Conservation (phyloP, 2,797 vertebrate species). For the Pseudotriccus pelzelni region DNA sequence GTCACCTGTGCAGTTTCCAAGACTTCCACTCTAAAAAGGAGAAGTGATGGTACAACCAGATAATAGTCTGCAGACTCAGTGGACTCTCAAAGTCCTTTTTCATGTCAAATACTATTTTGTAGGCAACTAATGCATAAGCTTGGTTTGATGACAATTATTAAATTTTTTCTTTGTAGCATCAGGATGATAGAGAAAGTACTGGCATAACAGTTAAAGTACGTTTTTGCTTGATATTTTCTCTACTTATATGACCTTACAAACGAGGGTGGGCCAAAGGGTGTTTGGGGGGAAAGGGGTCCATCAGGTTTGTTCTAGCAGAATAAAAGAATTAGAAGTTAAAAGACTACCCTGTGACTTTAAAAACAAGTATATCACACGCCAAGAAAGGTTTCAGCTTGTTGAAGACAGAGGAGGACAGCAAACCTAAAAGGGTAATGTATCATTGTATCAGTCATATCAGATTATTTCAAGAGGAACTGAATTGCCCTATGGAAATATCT, state of each 20-base stretch:
- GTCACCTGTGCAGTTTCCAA: not conserved
- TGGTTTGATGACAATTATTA: not conserved
- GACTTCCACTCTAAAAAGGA: not conserved
- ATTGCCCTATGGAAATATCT: not conserved
- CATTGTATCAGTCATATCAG: not conserved
- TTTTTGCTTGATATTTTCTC: not conserved
- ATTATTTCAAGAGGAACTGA: not conserved
- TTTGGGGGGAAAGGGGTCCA: fast-evolving
- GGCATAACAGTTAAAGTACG: not conserved
- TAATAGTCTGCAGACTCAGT: not conserved
- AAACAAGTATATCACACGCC: not conserved
- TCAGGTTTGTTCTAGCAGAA: not conserved
- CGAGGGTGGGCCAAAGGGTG: not conserved
- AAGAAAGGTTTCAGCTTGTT: not conserved
- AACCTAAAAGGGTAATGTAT: not conserved
- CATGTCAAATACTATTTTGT: not conserved
- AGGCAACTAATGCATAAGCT: not conserved
- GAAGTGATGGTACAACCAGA: not conserved
- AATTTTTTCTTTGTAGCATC: not conserved
- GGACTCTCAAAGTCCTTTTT: not conserved
- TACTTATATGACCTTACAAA: not conserved
- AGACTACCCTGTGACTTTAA: not conserved
- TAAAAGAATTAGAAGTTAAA: not conserved
- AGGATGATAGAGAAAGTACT: not conserved
- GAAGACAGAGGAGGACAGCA: not conserved